Evolutionary conservation across 1,140 invertebrate species (phyloP).

Genomic region (roundworm (Caenorhabditis elegans)): WBcel235 BX284606.5:15376501-15377000

Average conservation of each 20-base stretch:
- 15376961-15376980: no score
- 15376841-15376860: not conserved
- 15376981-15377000: no score
- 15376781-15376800: slow-evolving; percentile 25
- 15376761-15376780: slow-evolving; percentile 13
- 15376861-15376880: slow-evolving; percentile 20
- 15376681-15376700: slow-evolving; percentile 21
- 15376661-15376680: not conserved
- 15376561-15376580: no score
- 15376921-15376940: not conserved
- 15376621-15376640: not conserved
- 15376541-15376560: no score
- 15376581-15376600: no score
- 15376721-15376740: slow-evolving; percentile 35
- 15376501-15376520: no score
- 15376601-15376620: not conserved
- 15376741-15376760: not conserved
- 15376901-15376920: not conserved
- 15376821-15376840: not conserved
- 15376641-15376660: not conserved
- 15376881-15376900: not conserved
- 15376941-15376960: not conserved
- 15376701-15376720: slow-evolving; percentile 15
- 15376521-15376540: no score
- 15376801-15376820: slow-evolving; percentile 36